Base-by-base conservation (phyloP, 2,797 vertebrate genomes). In the Rhinogobio ventralis region DNA sequence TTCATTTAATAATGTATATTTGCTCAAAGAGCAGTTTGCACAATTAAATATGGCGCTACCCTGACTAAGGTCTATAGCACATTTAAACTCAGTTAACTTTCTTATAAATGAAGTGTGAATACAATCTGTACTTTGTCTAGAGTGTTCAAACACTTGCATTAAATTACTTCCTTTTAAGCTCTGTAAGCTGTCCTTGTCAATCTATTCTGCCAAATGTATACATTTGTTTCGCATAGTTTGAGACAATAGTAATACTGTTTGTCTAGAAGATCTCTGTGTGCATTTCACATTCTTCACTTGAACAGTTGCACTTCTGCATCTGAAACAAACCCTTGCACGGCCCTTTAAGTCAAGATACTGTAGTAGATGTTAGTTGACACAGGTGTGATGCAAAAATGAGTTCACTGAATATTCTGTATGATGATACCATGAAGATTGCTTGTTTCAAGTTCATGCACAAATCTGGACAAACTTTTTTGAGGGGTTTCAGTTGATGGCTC, bases 361-460 rank as follows among this genome's bases (percentile, higher is more conserved):
- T 62, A 30, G 20, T 66, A 30, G 28, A 77, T 23, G 75, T 77
- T 39, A 79, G 45, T 49, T 57, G 74, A 76, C 78, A 87, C 69
- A n/a, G 19, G 51, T 68, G 75, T 84, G 82, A 87, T 88, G 88
- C 78, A 83, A 76, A 82, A 71, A 82, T 81, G 82, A 81, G 57
- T 68, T 86, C 77, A 84, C 85, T 45, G 39, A 62, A 85, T 39
- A 87, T 25, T 79, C 51, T 42, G 77, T 74, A 77, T 89, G 88
- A 82, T 82, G 82, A 80, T 23, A 79, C 86, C 74, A 89, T 90
- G 91, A 75, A 51, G 33, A 83, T 83, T 90, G 89, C 88, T 84
- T 51, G 74, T 77, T 81, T 73, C 25, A 64, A 45, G 51, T 46
- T 60, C 86, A 88, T 90, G 89, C 89, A 82, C 67, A 85, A 77